Percentiles rank a stretch among this genome's conserved stretches.
Evolutionary conservation across 2,888 invertebrate species (phyloP).

Genomic region (Lamellibrachia columna): DNA sequence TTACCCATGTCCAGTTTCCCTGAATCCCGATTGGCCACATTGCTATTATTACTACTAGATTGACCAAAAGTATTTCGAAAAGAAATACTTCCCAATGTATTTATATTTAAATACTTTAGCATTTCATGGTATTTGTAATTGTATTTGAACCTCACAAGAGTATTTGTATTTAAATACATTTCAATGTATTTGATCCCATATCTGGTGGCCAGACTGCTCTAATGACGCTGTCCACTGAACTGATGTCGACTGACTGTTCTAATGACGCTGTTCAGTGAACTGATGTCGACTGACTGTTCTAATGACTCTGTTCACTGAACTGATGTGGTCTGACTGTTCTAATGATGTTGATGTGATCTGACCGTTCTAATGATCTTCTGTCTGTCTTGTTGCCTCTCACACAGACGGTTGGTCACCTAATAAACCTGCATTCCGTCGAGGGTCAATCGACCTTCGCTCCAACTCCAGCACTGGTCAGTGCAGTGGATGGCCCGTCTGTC

Average conservation of each 20-base stretch:
- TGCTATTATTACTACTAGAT: too few species aligned
- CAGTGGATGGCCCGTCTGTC: background rate
- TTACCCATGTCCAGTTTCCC: too few species aligned
- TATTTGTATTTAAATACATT: too few species aligned
- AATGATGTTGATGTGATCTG: too few species aligned
- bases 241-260: background rate
- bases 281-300: background rate
- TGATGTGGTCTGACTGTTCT: background rate
- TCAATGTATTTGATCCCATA: background rate
- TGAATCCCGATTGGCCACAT: too few species aligned
- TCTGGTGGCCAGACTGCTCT: background rate
- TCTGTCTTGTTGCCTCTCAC: background rate
- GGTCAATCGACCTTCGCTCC: background rate
- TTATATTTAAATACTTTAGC: too few species aligned
- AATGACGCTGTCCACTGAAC: background rate
- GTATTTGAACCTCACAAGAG: too few species aligned
- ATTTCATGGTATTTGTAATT: too few species aligned
- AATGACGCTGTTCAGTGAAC: background rate
- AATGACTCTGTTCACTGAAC: background rate
- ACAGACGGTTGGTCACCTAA: background rate
- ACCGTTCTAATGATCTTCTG: background rate
- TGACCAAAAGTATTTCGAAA: too few species aligned
- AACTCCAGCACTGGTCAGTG: constrained; percentile 13
- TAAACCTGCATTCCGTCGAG: background rate
- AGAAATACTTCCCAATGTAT: too few species aligned